Base-by-base conservation (phyloP, 2,797 vertebrate species). In the Dendrocincla fuliginosa region DNA sequence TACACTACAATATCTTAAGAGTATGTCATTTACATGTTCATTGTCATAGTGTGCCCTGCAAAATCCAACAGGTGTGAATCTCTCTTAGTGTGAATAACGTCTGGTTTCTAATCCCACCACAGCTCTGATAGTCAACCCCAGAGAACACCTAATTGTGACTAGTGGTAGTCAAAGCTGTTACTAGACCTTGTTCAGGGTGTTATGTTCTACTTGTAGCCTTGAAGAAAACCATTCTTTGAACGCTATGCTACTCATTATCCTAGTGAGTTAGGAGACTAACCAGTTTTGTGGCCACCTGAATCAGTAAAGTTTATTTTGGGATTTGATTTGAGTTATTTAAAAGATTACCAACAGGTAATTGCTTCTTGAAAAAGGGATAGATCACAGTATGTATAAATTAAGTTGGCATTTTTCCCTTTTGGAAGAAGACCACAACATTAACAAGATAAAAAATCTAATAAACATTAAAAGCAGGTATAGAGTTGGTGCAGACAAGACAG, bases 111-210 rank as follows among this genome's bases (percentile, higher is more conserved):
- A n/a, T 46, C 37, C 17, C 24, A 18, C 28, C 32, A 57, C 39
- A 37, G 5, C 9, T 78, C 49, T 57, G n/a, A 53, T 57, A 39
- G 8, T 23, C 42, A 16, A 33, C 17, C 16, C 9, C 13, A 30
- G 25, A 47, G 32, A 75, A 19, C 6, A 2, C 4, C 32, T 67
- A 3, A 13, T 10, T 0, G 0, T n/a, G 47, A 37, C 14, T 13
- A 47, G 6, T 2, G 42, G 4, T 27, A 13, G 20, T 55, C 57
- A 37, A 33, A 89, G 23, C 42, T 84, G 32, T 63, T 50, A 23
- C 42, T 9, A 37, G 30, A 3, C 17, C 14, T 47, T 9, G 37
- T n/a, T 59, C 16, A 52, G 32, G 10, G 3, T 42, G 3, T 69
- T 56, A 10, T 68, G 63, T 87, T 64, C 53, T 49, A 2, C 9